Base-by-base conservation (phyloP, 2,888 invertebrate genomes). In the Aricia artaxerxes region DNA sequence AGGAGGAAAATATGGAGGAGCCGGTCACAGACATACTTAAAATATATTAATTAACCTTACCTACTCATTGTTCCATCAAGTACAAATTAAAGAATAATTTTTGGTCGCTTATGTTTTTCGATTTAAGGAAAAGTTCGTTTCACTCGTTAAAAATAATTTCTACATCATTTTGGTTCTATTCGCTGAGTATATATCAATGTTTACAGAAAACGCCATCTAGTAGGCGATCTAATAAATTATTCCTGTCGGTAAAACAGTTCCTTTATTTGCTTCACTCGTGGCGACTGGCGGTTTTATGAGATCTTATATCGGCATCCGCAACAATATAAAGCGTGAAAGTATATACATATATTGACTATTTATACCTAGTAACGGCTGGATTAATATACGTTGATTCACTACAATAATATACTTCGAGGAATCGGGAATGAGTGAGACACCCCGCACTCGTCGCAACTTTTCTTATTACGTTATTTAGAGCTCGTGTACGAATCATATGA, bases 331-430 rank as follows among this genome's bases (percentile, higher is more conserved):
- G 31, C 64, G 24, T 31, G 31, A 64, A 35, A 4, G 31, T 64
- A 64, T 64, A 64, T 64, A 64, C 31, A 64, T 9, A 35, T 64
- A 64, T 64, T 64, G 31, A 35, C 64, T 64, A 64, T 64, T 64
- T 31, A 31, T 64, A 64, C 3, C 64, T 64, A 64, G 31, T 64
- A 64, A 64, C 64, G 64, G 61, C 11, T 64, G 11, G 64, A 64
- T 64, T 9, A 11, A 64, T 35, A 64, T 4, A 64, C 64, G 9
- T 31, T 31, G 24, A 24, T 64, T 64, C 9, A 24, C 31, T 64
- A 11, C 7, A n/a, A 44, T 49, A 44, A 2, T 24, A 61, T 61
- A 24, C 2, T n/a, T 24, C 61, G 24, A n/a, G 61, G 24, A 57
- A 4, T 57, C 57, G 4, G 57, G 4, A 57, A 57, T 16, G 11